Percentiles rank a stretch among this genome's conserved stretches.
Evolutionary conservation across 2,113 vertebrate genomes (phyloP).

Genomic region (Jacana jacana): DNA sequence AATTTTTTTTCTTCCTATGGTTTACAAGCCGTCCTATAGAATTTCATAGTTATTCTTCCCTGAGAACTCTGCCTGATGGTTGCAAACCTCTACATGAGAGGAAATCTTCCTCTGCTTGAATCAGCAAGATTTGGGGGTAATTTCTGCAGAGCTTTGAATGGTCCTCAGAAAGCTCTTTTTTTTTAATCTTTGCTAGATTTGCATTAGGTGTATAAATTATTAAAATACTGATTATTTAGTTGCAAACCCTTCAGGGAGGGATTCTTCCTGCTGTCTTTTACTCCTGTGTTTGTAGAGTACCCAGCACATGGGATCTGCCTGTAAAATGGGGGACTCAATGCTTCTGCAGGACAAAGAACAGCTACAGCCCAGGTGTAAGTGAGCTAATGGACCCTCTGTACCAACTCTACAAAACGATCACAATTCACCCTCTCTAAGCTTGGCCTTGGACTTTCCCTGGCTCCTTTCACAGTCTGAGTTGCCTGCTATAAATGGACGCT

Average conservation of each 20-base stretch:
- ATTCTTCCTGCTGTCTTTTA: not conserved
- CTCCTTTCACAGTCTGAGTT: not conserved
- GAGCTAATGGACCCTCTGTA: not conserved
- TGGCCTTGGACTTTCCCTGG: not conserved
- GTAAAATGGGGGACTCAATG: not conserved
- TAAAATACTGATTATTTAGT: not conserved
- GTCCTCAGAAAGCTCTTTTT: not conserved
- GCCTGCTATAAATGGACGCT: not conserved
- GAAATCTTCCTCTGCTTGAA: slow-evolving; percentile 33
- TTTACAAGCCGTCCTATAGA: slow-evolving; percentile 40
- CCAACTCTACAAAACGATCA: not conserved
- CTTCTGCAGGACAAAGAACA: not conserved
- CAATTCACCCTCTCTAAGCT: not conserved
- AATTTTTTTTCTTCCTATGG: not conserved
- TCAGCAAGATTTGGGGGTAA: slow-evolving; percentile 4
- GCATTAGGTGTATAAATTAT: not conserved
- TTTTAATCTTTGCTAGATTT: not conserved
- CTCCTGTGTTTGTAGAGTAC: not conserved
- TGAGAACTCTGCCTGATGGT: slow-evolving; percentile 24
- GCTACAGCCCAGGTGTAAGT: not conserved
- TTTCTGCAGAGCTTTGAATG: not conserved
- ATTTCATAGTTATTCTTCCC: slow-evolving; percentile 6
- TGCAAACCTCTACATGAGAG: slow-evolving; percentile 6
- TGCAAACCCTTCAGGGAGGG: not conserved
- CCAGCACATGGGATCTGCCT: not conserved